Conservation (phyloP, 2,113 vertebrate genomes). For the Polypterus bichir region DNA sequence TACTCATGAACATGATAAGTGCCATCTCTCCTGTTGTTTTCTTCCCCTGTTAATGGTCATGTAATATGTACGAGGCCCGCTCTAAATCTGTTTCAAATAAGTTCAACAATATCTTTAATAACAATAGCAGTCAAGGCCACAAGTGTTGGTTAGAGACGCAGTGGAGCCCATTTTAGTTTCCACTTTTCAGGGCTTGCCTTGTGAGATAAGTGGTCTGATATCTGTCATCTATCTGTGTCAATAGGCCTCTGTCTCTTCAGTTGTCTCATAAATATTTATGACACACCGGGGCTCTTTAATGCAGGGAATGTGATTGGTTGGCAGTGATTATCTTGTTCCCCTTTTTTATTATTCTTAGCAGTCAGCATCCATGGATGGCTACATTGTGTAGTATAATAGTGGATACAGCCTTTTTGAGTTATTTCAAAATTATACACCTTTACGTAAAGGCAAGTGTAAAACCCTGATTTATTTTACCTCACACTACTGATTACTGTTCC, state of each 20-base stretch:
- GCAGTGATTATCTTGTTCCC: slow-evolving; percentile 4
- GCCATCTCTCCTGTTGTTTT: too few relatives aligned
- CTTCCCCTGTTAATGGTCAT: too few relatives aligned
- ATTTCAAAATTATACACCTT: too few relatives aligned
- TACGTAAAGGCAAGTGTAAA: too few relatives aligned
- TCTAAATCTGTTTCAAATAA: too few relatives aligned
- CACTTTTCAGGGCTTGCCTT: neutral
- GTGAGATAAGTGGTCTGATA: neutral
- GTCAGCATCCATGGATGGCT: too few relatives aligned
- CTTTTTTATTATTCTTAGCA: neutral
- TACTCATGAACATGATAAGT: too few relatives aligned
- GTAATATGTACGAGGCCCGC: too few relatives aligned
- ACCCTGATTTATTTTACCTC: too few relatives aligned
- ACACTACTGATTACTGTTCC: too few relatives aligned
- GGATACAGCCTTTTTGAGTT: too few relatives aligned
- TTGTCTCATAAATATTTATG: slow-evolving; percentile 20
- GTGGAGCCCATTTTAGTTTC: slow-evolving; percentile 13
- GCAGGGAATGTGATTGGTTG: slow-evolving; percentile 1
- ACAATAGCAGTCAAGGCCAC: neutral
- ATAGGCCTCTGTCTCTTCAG: slow-evolving; percentile 20
- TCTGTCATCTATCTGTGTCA: neutral
- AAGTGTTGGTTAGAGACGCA: slow-evolving; percentile 3
- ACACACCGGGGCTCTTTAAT: slow-evolving; percentile 10
- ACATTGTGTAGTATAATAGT: too few relatives aligned
- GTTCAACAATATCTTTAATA: neutral